Evolutionary conservation across 2,797 vertebrate genomes (phyloP), one percentile per base, ranked within the genome.

Genomic region (Hemitrygon akajei): DNA sequence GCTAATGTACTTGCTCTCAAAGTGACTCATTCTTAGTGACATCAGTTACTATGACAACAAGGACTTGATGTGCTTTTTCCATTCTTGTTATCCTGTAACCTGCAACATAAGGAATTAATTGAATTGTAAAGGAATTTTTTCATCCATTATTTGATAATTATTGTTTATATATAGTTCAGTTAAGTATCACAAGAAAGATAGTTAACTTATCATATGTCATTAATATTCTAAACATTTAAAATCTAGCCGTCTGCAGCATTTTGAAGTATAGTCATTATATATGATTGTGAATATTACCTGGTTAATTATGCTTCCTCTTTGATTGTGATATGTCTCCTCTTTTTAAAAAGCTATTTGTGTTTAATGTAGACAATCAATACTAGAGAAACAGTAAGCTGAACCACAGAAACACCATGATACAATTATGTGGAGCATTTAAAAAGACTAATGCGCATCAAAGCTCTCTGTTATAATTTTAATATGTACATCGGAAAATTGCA

Each of bases 11-110:
- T 93, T 96, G 96, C 95, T 95, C 95, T 96, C 95, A 94, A 95
- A 95, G 95, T 96, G 96, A 96, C 96, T 96, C 95, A 95, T 95
- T 95, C 94, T 95, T 96, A 95, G 94, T 96, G 96, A 96, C 96
- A 96, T 94, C 94, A 76, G 96, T 97, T 96, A 94, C 97, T 96
- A 97, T 97, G 96, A 96, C 95, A 97, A 96, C 96, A 94, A 94
- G 95, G 95, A 94, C 95, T 94, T 95, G 94, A 96, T 96, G 95
- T 95, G 95, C 95, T 94, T 95, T 95, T 94, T 91, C 93, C 91
- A 75, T 76, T 81, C 94, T 94, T 94, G 92, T 94, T 73, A 94
- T 93, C 80, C 93, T 56, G 60, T 93, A 40, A 93, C 56, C 58
- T 60, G 69, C 71, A 82, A 77, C 73, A n/a, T 40, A 76, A 30